Evolutionary conservation across 2,113 vertebrate species (phyloP), one percentile per base, ranked within the genome.

Genomic region (Phoxinus phoxinus): DNA sequence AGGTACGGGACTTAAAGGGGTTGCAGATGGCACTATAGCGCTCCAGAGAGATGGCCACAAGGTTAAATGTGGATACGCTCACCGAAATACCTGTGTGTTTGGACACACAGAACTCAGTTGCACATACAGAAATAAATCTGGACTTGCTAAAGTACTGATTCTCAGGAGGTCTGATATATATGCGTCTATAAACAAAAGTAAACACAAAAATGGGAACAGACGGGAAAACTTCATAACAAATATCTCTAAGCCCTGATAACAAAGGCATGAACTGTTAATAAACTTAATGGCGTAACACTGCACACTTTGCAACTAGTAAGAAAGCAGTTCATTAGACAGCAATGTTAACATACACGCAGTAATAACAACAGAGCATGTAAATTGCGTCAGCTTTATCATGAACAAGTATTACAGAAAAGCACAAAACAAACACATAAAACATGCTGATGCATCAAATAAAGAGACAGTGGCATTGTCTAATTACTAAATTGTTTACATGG

Each of bases 11-110:
- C 85, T 96, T 96, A 51, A 99, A 90, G 0, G 98, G 98, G 91
- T 97, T 98, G 94, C 98, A 99, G 56, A 99, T 99, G 69, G 98
- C 98, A 7, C 98, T 96, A 71, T 99, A 99, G 69, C 98, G 95
- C 93, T 99, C 98, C 92, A 99, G 90, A 59, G 98, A 99, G 84
- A 99, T 99, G 88, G 98, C 98, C 46, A 99, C 96, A 90, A 99
- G 93, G 92, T 96, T 99, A 91, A 99, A 99, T 0, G 98, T 99
- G 27, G 98, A 99, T 1, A 99, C 96, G 0, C 97, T 98, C 23
- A 99, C 98, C 0, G 98, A 99, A 56, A 98, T 94, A 80, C 98
- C 98, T 99, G 83, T 25, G 78, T 30, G 61, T 79, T 30, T 67
- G 65, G 12, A 71, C 30, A 53, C 27, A 82, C 27, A 41, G 12